Evolutionary conservation across 2,888 invertebrate species (phyloP), one percentile per base, ranked within the genome.

Genomic region (Buathra laborator): DNA sequence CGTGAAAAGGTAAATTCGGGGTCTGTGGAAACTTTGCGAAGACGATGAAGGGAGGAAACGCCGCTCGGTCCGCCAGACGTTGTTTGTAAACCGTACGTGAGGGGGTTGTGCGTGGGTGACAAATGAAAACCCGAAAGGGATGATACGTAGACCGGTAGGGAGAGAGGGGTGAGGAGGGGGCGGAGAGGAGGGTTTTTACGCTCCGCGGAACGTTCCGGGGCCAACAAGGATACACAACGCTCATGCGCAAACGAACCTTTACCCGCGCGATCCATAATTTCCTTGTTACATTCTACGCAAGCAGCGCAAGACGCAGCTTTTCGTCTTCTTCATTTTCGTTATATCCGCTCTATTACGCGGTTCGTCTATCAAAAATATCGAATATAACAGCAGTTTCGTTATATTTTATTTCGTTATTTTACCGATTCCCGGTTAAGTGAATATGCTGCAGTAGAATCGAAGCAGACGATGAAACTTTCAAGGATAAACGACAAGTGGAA

Each of bases 251-350:
- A 88, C 82, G 84, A 76, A 78, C 79, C 86, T 80, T 80, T 83
- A 72, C 84, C 87, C 56, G 56, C 89, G 86, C 92, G 92, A 93
- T 92, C 92, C 92, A 93, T 92, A 93, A 93, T 92, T 92, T 92
- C 86, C 92, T 92, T 91, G 91, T 90, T 90, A 86, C 89, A 82
- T 86, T 87, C 82, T 84, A 76, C 67, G 68, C 76, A 16, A 53
- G 53, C 44, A 32, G 6, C 14, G 48, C 46, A 10, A 53, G 46
- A 14, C 37, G 37, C 70, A 51, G 66, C 37, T 37, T 37, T 70
- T 67, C 67, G 19, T 81, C 71, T 71, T 81, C 43, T 66, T 70
- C 72, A 53, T 78, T 85, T 66, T 75, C 53, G 19, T 19, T 37
- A 67, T 37, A 71, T 14, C 44, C 16, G 14, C 74, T 46, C 72